A percentile compares a stretch with the other conserved stretches of the same genome.
phyloP scores from a whole-genome alignment of 2,797 vertebrate genomes.

The Hoplostethus atlanticus region DNA sequence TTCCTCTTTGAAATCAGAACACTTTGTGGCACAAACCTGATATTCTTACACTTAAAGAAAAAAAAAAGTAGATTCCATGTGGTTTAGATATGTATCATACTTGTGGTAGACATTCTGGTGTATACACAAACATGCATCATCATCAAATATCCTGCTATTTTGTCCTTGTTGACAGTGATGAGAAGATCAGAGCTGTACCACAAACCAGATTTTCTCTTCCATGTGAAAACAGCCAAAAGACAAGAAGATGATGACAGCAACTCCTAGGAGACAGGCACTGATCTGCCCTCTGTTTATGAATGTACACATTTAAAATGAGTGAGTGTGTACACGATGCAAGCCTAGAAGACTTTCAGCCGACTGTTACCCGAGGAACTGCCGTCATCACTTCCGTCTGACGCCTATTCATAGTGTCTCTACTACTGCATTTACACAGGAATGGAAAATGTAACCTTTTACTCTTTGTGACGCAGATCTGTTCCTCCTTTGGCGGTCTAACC shows the following conservation, averaged over 20 bases:
- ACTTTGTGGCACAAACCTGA: too few species aligned
- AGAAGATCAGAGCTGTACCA: not conserved
- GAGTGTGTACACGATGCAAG: slow-evolving; percentile 65
- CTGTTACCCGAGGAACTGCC: slow-evolving; percentile 35
- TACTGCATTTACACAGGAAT: not conserved
- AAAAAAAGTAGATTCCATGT: too few species aligned
- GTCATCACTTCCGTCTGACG: slow-evolving; percentile 11
- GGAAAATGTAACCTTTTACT: not conserved
- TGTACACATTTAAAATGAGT: slow-evolving; percentile 65
- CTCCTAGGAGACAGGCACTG: slow-evolving; percentile 39
- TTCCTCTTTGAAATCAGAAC: not conserved
- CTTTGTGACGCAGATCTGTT: too few species aligned
- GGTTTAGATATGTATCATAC: too few species aligned
- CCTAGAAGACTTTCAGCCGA: slow-evolving; percentile 46
- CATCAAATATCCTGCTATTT: not conserved
- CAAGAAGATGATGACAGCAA: slow-evolving; percentile 12
- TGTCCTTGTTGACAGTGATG: too few species aligned
- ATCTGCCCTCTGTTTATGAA: slow-evolving; percentile 71
- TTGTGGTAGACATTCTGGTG: too few species aligned
- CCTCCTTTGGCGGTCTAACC: too few species aligned
- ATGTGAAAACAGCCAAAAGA: slow-evolving; percentile 34
- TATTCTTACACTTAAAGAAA: too few species aligned
- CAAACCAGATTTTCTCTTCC: not conserved
- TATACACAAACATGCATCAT: not conserved
- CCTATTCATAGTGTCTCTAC: not conserved